phyloP scores from a whole-genome alignment of 1,140 invertebrate genomes.

The Stegodyphus dumicola region DNA sequence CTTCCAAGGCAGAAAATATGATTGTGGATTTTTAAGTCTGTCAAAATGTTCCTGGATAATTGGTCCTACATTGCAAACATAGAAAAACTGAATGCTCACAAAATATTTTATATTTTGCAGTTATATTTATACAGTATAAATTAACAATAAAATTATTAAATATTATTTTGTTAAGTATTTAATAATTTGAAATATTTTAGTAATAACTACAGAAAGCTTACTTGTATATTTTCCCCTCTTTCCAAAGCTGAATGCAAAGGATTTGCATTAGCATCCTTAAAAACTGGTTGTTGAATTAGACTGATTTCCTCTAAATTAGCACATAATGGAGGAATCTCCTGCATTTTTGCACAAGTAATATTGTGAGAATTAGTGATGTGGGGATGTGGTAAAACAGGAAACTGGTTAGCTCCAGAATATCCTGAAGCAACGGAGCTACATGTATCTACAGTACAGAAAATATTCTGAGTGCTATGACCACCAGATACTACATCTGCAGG shows the following conservation, averaged over 20 bases:
- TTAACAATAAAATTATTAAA: no score
- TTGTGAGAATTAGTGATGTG: not conserved
- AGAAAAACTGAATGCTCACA: no score
- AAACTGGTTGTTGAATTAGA: not conserved
- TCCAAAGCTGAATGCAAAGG: slow-evolving; percentile 23
- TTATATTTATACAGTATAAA: no score
- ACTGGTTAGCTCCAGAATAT: not conserved
- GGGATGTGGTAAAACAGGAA: not conserved
- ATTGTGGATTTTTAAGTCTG: no score
- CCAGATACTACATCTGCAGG: not conserved
- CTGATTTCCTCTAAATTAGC: not conserved
- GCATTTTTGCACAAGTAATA: no score
- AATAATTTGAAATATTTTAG: no score
- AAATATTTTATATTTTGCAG: no score
- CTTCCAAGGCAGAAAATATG: no score
- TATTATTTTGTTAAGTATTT: no score
- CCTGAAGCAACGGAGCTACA: not conserved
- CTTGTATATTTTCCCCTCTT: slow-evolving; percentile 9
- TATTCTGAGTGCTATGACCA: slow-evolving; percentile 6
- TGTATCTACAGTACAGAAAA: not conserved
- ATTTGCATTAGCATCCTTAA: slow-evolving; percentile 56
- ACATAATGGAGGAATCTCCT: not conserved
- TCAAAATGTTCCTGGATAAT: no score
- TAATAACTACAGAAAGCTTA: not conserved
- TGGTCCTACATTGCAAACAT: no score